A percentile compares a stretch with the other conserved stretches of the same genome.
Evolutionary conservation across 2,113 vertebrate species (phyloP).

Genomic region (Mormyrus lacerda): DNA sequence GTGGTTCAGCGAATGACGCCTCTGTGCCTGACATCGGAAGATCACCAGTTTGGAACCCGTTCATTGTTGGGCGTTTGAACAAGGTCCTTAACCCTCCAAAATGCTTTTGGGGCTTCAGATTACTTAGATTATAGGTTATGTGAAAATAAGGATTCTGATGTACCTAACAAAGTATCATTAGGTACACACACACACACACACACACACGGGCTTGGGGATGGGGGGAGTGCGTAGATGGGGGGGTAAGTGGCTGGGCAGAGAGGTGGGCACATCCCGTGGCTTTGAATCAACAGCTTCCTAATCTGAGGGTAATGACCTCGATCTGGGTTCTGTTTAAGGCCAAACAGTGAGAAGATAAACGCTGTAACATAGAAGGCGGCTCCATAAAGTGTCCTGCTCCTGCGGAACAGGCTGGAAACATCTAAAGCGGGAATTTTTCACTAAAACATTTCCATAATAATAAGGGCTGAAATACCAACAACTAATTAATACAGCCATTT

Average conservation of each 20-base stretch:
- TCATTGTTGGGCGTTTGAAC: neutral
- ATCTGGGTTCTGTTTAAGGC: neutral
- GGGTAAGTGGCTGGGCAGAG: slow-evolving; percentile 21
- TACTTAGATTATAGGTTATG: neutral
- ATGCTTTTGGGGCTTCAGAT: neutral
- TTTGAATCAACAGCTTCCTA: neutral
- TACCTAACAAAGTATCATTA: neutral
- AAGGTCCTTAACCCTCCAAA: neutral
- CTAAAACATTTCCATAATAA: neutral
- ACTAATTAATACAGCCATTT: neutral
- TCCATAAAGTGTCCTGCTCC: neutral
- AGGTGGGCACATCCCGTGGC: neutral
- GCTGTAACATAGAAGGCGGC: neutral
- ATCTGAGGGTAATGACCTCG: neutral
- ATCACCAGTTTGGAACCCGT: neutral
- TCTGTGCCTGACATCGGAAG: neutral
- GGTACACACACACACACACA: neutral
- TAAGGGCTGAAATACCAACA: neutral
- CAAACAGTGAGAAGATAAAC: neutral
- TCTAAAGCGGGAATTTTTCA: neutral
- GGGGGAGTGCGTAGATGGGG: slow-evolving; percentile 30
- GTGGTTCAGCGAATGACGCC: neutral
- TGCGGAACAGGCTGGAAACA: neutral
- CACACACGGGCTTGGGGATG: slow-evolving; percentile 27
- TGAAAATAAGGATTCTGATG: neutral